Percentiles rank a stretch among this genome's conserved stretches.
Conservation (phyloP, 2,888 invertebrate species). For the Caenorhabditis angaria region DNA sequence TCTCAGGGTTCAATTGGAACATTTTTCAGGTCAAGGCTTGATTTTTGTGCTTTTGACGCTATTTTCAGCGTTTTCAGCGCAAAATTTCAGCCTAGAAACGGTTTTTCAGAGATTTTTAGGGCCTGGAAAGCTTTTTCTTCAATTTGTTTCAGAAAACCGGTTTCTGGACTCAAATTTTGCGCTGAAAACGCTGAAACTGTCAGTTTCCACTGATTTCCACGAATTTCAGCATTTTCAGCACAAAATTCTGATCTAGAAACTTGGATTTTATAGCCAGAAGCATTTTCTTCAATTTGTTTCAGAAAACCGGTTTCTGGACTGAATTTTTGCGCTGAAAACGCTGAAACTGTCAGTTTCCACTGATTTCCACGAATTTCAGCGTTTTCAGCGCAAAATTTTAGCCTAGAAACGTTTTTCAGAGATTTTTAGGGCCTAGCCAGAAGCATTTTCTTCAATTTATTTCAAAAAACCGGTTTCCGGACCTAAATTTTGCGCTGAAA, state of each 20-base stretch:
- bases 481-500: not conserved
- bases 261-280: too few species aligned
- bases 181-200: not conserved
- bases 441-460: not conserved
- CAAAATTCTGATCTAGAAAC: too few species aligned
- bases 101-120: too few species aligned
- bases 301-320: not conserved
- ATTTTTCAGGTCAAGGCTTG: too few species aligned
- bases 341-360: not conserved
- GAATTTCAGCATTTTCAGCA: too few species aligned
- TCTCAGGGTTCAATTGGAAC: too few species aligned
- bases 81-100: not conserved
- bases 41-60: too few species aligned
- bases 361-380: not conserved
- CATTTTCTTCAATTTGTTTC: not conserved
- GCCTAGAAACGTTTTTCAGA: too few species aligned
- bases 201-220: not conserved
- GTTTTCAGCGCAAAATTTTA: slow-evolving; percentile 25
- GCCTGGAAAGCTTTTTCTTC: not conserved
- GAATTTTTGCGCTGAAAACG: not conserved
- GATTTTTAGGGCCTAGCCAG: too few species aligned
- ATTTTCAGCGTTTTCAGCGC: too few species aligned
- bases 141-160: not conserved
- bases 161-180: not conserved
- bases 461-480: not conserved